phyloP scores from a whole-genome alignment of 2,888 invertebrate species.

The Thymelicus sylvestris region DNA sequence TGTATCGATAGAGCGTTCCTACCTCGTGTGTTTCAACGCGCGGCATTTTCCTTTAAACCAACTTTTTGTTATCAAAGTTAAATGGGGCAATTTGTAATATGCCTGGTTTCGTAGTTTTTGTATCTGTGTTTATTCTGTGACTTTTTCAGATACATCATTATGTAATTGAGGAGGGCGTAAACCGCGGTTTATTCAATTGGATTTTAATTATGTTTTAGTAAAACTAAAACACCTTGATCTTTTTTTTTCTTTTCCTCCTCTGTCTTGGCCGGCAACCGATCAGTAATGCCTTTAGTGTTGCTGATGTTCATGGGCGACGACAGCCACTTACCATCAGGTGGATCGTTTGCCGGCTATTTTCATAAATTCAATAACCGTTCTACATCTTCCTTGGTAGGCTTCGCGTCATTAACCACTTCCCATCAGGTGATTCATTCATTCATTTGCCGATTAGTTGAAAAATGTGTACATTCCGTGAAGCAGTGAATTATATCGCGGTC shows the following conservation, averaged over 20 bases:
- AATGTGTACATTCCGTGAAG: background rate
- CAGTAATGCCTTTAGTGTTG: too few species aligned
- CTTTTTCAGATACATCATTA: conserved; percentile 4
- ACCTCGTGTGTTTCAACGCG: conserved; percentile 44
- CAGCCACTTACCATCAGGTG: too few species aligned
- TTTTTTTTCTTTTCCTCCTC: too few species aligned
- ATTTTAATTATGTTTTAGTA: background rate
- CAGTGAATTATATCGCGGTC: background rate
- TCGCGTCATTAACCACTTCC: too few species aligned
- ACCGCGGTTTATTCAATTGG: background rate
- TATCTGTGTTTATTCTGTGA: background rate
- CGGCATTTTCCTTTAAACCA: conserved; percentile 10
- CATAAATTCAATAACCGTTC: too few species aligned
- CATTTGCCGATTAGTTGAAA: background rate
- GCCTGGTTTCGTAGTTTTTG: conserved; percentile 5
- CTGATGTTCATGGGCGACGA: too few species aligned
- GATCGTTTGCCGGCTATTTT: too few species aligned
- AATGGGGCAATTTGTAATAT: conserved; percentile 11
- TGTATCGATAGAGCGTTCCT: conserved; percentile 50
- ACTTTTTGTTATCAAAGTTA: conserved; percentile 3
- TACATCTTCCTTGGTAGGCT: too few species aligned
- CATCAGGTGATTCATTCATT: too few species aligned
- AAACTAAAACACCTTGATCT: too few species aligned
- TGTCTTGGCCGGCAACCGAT: too few species aligned
- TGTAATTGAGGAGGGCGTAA: background rate